Conservation (phyloP, 35 echinoderm and acorn worm genomes). For the Heliocidaris tuberculata region DNA sequence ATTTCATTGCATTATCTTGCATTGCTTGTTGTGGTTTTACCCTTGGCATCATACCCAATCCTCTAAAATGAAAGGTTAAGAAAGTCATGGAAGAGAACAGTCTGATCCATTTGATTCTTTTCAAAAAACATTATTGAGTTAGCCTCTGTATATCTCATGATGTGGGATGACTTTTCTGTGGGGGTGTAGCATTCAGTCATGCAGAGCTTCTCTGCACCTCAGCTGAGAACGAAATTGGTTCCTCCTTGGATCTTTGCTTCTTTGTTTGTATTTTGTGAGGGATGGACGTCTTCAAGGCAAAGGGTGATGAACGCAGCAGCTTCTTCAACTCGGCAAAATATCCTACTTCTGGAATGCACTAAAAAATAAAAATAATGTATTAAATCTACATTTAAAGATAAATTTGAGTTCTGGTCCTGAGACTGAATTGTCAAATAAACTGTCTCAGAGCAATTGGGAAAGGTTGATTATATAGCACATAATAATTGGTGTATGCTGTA, state of each 20-base stretch:
- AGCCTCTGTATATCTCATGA: neutral
- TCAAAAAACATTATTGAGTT: neutral
- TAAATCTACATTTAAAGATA: too few species aligned
- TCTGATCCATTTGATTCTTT: neutral
- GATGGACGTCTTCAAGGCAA: neutral
- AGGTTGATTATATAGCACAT: too few species aligned
- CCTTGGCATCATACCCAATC: neutral
- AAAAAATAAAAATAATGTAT: too few species aligned
- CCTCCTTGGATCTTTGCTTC: neutral
- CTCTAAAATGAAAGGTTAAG: neutral
- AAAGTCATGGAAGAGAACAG: neutral
- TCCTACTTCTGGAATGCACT: too few species aligned
- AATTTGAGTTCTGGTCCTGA: too few species aligned
- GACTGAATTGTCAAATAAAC: too few species aligned
- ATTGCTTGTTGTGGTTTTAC: neutral
- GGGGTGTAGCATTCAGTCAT: neutral
- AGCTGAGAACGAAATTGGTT: neutral
- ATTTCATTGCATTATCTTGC: neutral
- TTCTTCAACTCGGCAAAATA: neutral
- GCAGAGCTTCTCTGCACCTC: neutral
- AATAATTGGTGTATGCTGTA: too few species aligned
- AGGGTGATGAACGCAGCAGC: neutral
- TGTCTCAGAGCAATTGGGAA: too few species aligned
- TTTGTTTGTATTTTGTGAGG: neutral
- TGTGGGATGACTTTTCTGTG: neutral